Evolutionary conservation across 2,797 vertebrate species (phyloP), one percentile per base, ranked within the genome.

Genomic region (Antennarius maculatus): DNA sequence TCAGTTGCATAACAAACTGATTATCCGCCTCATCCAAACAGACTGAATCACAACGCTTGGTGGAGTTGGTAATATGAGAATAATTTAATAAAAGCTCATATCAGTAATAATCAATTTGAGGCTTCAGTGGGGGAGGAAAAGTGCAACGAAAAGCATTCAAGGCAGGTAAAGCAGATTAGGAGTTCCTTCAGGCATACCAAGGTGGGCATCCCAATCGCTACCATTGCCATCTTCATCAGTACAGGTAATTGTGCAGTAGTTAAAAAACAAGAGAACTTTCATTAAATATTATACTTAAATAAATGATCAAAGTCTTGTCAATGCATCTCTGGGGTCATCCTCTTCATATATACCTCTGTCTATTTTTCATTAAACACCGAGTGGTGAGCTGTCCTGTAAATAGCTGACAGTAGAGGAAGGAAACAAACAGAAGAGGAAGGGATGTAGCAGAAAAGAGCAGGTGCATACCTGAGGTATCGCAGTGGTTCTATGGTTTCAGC

Each of bases 381-480:
- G 58, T 60, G 52, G n/a, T 47, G 12, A 59, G 65, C 61, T 27
- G 23, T 43, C n/a, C 34, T 31, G 14, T 61, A 54, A 64, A 70
- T 12, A 41, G 6, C 13, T 49, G 34, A 13, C 10, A 48, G 8
- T 42, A 45, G 16, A 7, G 39, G 7, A 16, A 13, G 3, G 18
- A 46, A 14, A 49, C 9, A n/a, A 42, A 48, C 0, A 53, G 54
- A 62, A 27, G 23, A 52, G 50, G 16, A 42, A 12, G 1, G 52
- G 50, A 54, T 7, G 23, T 3, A 39, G 7, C 23, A 65, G 34
- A 50, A 13, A 15, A 5, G 65, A 17, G n/a, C 64, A 69, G 68
- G 72, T 59, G 74, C 88, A 74, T 93, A 94, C 93, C 93, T 94
- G 86, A 94, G 89, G 86, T 91, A 93, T 27, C 92, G 92, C 86